Evolutionary conservation across 1,140 invertebrate species (phyloP), one percentile per base, ranked within the genome.

Genomic region (Holcopasites calliopsidis): DNA sequence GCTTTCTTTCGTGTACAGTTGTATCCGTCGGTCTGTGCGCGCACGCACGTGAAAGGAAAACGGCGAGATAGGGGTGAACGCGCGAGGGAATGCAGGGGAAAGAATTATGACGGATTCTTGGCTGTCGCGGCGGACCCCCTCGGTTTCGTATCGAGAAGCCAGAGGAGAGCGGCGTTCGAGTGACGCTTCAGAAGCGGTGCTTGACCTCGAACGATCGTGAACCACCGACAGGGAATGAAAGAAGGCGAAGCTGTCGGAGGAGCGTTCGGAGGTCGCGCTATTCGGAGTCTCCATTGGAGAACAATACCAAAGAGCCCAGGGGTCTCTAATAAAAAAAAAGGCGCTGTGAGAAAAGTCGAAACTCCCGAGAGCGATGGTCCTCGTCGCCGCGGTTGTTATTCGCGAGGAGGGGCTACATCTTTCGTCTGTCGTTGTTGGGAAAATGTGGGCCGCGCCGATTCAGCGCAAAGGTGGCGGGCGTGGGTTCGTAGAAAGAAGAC

Each of bases 261-360:
- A 21, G 44, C 65, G 61, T 47, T 65, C 75, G 79, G 28, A 71
- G 68, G 65, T 73, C 70, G 65, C 80, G 52, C 58, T 76, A 79
- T 62, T 76, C 72, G 62, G 47, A 61, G 49, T 83, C 80, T 89
- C 84, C 85, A 82, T 81, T 75, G 77, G 84, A 89, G 88, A 89
- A 88, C 84, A 86, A 90, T 90, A 87, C 89, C 89, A 90, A 90
- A 89, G 89, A 90, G 87, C 88, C 87, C 84, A 85, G 84, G n/a
- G 87, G 88, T 89, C 89, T 90, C 76, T 18, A 47, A 47, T n/a
- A n/a, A 18, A 76, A 82, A 81, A 33, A 77, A 72, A 58, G 62
- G 72, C 58, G 72, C 33, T 57, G 74, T 44, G 49, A 80, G 38
- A 55, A 31, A 28, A 33, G 28, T 52, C 47, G 66, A 55, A 75